These are phyloP conservation scores for Gasteruption jaculator DNA, from an alignment of 2,888 invertebrate species.

Conservation along the genomic window DNA sequence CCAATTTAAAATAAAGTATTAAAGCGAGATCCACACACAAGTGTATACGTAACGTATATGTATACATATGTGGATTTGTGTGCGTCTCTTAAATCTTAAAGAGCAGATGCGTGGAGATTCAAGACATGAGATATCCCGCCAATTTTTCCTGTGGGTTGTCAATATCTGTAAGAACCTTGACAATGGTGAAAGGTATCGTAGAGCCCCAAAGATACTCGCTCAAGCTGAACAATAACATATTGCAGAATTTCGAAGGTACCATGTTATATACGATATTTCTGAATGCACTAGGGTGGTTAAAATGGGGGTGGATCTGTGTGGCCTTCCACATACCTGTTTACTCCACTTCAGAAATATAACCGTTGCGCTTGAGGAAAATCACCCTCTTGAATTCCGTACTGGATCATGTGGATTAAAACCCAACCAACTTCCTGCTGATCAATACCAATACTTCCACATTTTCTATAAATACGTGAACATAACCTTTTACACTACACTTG, in stretches of 20 bases:
- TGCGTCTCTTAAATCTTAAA: too few relatives aligned
- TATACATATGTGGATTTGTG: too few relatives aligned
- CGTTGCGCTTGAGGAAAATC: constrained; percentile 17
- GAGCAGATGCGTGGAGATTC: constrained; percentile 35
- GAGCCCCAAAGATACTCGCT: constrained; percentile 35
- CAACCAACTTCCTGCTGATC: too few relatives aligned
- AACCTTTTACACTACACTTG: too few relatives aligned
- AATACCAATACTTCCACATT: too few relatives aligned
- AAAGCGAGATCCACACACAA: too few relatives aligned
- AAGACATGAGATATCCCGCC: constrained; percentile 41
- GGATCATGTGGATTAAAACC: too few relatives aligned
- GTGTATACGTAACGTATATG: too few relatives aligned
- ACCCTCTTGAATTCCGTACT: constrained; percentile 19
- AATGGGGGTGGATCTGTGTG: constrained; percentile 20
- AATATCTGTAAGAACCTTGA: constrained; percentile 39
- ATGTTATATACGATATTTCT: too few relatives aligned
- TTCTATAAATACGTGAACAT: too few relatives aligned
- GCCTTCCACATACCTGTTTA: constrained; percentile 21
- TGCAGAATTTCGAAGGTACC: constrained; percentile 34
- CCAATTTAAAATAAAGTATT: too few relatives aligned
- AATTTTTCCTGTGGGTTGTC: constrained; percentile 45
- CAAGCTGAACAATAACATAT: constrained; percentile 43
- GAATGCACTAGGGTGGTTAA: constrained; percentile 7
- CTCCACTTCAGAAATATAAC: constrained; percentile 22
- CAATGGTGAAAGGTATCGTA: constrained; percentile 35